Conservation (phyloP, 2,888 invertebrate species). For the Acrobasis repandana region DNA sequence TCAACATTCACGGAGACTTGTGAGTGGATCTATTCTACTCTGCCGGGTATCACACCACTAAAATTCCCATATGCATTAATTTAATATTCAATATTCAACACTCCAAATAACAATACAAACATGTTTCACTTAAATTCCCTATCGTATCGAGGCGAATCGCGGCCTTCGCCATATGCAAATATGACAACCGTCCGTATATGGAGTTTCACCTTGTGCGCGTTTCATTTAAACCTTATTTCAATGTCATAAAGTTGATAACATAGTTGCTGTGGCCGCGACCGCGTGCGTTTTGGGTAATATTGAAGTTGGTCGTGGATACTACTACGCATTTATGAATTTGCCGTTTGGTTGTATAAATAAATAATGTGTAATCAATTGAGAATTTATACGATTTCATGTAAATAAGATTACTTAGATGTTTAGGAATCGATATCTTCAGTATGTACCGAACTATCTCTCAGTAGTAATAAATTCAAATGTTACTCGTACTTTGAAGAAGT, state of each 20-base stretch:
- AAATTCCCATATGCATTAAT: too few relatives aligned
- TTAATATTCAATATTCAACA: slow-evolving; percentile 14
- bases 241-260: slow-evolving; percentile 1
- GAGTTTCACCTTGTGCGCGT: not conserved
- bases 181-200: not conserved
- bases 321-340: slow-evolving; percentile 2
- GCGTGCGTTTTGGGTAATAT: slow-evolving; percentile 4
- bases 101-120: not conserved
- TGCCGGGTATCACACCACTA: too few relatives aligned
- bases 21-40: too few relatives aligned
- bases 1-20: too few relatives aligned
- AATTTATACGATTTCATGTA: not conserved
- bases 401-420: not conserved
- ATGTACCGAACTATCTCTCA: too few relatives aligned
- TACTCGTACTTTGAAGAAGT: too few relatives aligned
- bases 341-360: not conserved
- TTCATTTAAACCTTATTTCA: not conserved
- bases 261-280: not conserved
- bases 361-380: not conserved
- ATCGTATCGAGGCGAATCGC: slow-evolving; percentile 1
- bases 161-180: slow-evolving; percentile 17
- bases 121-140: slow-evolving; percentile 2
- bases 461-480: too few relatives aligned
- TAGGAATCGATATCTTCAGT: too few relatives aligned
- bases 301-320: slow-evolving; percentile 3